phyloP scores from a whole-genome alignment of 2,113 vertebrate genomes.

The Cephalophus harveyi region DNA sequence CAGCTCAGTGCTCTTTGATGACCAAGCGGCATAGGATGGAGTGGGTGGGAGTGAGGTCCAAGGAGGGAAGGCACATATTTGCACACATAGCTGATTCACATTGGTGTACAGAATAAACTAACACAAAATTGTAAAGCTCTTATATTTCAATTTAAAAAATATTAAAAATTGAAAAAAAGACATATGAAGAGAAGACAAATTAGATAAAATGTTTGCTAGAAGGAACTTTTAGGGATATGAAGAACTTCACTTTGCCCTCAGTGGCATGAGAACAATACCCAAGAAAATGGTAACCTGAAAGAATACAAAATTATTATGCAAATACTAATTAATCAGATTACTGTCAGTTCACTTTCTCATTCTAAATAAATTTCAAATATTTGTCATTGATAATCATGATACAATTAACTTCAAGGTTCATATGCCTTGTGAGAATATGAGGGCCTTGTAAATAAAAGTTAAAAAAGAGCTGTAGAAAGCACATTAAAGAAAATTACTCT shows the following conservation, averaged over 20 bases:
- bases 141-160: neutral
- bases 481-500: neutral
- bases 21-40: neutral
- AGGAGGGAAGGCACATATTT: neutral
- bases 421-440: neutral
- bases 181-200: neutral
- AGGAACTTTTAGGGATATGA: neutral
- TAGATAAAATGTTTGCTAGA: neutral
- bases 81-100: neutral
- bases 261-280: neutral
- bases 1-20: neutral
- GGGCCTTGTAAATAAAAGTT: neutral
- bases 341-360: neutral
- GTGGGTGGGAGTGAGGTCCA: neutral
- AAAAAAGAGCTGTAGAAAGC: neutral
- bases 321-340: neutral
- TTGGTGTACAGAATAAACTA: neutral
- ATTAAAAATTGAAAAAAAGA: neutral
- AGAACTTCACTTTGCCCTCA: neutral
- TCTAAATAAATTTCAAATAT: neutral
- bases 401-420: neutral
- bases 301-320: neutral
- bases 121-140: neutral
- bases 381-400: neutral
- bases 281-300: neutral